These are phyloP conservation scores for Fulmarus glacialis DNA, from an alignment of 2,113 vertebrate species.

Conservation along the genomic window DNA sequence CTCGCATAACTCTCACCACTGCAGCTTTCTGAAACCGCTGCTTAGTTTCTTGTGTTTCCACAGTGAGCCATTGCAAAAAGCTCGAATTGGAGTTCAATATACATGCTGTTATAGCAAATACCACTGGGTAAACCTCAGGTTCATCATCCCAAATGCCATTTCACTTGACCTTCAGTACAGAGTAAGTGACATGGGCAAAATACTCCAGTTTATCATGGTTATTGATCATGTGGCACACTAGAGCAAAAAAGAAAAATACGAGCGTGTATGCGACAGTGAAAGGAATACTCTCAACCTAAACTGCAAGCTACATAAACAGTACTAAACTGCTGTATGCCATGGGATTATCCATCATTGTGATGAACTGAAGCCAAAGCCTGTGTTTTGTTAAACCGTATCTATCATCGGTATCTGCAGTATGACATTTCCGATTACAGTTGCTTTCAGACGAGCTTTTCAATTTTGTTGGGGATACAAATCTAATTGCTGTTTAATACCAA, in stretches of 20 bases:
- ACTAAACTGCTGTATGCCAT: background rate
- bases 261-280: fast-evolving
- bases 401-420: background rate
- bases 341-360: background rate
- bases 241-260: fast-evolving
- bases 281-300: background rate
- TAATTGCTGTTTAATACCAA: slow-evolving; percentile 30
- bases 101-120: fast-evolving
- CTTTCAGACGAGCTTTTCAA: background rate
- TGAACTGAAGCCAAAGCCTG: background rate
- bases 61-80: background rate
- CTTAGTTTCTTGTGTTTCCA: background rate
- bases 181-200: background rate
- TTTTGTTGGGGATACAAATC: background rate
- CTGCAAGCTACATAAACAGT: background rate
- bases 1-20: background rate
- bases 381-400: background rate
- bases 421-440: background rate
- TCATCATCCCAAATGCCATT: background rate
- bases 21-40: background rate
- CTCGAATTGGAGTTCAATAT: background rate
- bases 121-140: background rate
- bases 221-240: background rate
- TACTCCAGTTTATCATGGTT: background rate
- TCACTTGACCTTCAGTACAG: background rate